Conservation (phyloP, 2,797 vertebrate genomes). For the Alca torda region DNA sequence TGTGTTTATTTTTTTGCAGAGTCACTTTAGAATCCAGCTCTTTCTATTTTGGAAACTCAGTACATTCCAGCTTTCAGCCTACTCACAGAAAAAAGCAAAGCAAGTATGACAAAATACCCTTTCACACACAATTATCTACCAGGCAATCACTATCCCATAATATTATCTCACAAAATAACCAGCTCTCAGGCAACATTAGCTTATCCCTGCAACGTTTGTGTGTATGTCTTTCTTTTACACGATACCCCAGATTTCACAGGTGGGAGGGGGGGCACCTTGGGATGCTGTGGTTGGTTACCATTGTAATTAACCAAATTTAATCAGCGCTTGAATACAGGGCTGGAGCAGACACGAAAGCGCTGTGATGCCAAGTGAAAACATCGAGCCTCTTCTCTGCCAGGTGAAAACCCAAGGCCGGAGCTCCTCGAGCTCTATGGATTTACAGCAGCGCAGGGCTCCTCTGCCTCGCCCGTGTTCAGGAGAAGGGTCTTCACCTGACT, state of each 20-base stretch:
- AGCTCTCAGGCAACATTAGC: slow-evolving; percentile 26
- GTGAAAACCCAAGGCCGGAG: neutral
- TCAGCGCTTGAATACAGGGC: neutral
- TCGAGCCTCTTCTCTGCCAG: neutral
- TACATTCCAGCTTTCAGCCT: slow-evolving; percentile 30
- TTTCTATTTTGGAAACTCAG: slow-evolving; percentile 23
- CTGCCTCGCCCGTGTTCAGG: neutral
- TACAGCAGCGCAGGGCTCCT: neutral
- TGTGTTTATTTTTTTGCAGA: neutral
- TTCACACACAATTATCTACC: slow-evolving; percentile 51
- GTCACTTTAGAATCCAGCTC: neutral
- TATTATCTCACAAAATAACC: slow-evolving; percentile 47
- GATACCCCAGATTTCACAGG: slow-evolving; percentile 3
- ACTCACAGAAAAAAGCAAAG: slow-evolving; percentile 8
- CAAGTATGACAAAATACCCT: slow-evolving; percentile 30
- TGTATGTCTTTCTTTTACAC: neutral
- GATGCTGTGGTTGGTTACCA: slow-evolving; percentile 16
- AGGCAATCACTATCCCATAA: slow-evolving; percentile 42
- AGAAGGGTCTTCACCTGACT: neutral
- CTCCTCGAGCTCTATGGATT: neutral
- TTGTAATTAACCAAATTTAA: slow-evolving; percentile 24
- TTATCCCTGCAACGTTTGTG: neutral
- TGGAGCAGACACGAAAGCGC: neutral
- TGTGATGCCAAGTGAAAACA: neutral
- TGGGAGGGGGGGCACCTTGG: slow-evolving; percentile 5